These are phyloP conservation scores for Erythrocercus mccallii DNA, from an alignment of 2,113 vertebrate species.

Conservation along the genomic window DNA sequence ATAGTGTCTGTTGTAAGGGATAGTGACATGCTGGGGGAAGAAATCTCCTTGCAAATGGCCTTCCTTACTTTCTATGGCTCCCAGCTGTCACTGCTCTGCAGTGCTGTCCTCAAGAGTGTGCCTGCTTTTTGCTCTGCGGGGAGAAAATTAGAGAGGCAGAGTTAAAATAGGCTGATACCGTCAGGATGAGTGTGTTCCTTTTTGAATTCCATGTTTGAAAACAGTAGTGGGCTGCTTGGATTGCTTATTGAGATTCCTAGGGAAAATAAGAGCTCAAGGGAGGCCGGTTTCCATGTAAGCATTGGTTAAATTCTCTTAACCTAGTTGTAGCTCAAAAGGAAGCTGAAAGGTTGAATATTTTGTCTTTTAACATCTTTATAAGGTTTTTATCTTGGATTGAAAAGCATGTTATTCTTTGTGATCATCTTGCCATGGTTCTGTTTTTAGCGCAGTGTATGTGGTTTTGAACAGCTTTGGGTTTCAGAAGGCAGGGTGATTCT, in stretches of 20 bases:
- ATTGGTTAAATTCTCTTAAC: background rate
- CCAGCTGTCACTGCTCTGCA: background rate
- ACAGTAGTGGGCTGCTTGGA: background rate
- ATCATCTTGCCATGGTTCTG: background rate
- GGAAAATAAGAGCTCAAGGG: background rate
- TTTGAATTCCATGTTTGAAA: constrained; percentile 38
- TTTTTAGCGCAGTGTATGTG: background rate
- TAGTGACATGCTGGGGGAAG: background rate
- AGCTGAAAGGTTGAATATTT: background rate
- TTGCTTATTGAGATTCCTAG: constrained; percentile 21
- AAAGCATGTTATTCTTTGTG: background rate
- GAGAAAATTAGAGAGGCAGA: constrained; percentile 26
- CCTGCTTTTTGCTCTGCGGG: constrained; percentile 6
- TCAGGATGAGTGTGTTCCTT: constrained; percentile 21
- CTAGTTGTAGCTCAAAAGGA: background rate
- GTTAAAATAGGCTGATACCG: constrained; percentile 5
- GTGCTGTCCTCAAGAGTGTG: background rate
- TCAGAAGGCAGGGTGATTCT: background rate
- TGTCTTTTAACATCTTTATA: background rate
- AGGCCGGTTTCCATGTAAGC: background rate
- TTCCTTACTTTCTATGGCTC: background rate
- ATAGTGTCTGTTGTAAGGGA: background rate
- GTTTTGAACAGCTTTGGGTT: background rate
- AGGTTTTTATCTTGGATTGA: background rate
- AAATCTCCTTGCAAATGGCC: constrained; percentile 37